Conservation (phyloP, 2,888 invertebrate genomes). For the Metallyticus violacea region DNA sequence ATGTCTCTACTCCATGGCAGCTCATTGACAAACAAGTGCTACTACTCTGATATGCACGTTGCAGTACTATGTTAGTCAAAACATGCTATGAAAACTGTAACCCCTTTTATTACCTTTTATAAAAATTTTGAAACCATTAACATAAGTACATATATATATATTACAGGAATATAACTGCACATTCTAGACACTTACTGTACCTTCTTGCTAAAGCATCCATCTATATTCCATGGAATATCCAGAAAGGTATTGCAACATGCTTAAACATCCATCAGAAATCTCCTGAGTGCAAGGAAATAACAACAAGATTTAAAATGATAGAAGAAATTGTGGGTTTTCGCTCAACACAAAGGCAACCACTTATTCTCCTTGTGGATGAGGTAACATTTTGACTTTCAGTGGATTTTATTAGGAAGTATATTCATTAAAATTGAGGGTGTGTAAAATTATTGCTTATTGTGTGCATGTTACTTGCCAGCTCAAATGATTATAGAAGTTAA, state of each 20-base stretch:
- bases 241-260: background rate
- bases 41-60: too few species aligned
- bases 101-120: too few species aligned
- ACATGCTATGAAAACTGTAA: too few species aligned
- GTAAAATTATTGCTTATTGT: background rate
- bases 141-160: too few species aligned
- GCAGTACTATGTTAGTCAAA: too few species aligned
- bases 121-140: too few species aligned
- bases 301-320: background rate
- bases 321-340: background rate
- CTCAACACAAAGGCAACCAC: background rate
- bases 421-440: background rate
- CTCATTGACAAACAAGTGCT: too few species aligned
- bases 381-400: background rate
- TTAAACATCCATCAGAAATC: background rate
- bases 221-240: background rate
- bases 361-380: background rate
- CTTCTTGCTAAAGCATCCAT: conserved; percentile 1
- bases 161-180: background rate
- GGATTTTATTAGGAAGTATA: background rate
- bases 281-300: background rate
- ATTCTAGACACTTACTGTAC: background rate
- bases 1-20: too few species aligned
- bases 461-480: background rate
- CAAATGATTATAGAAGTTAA: too few species aligned